Base-by-base conservation (phyloP, 2,797 vertebrate genomes). In the Lepilemur septentrionalis region DNA sequence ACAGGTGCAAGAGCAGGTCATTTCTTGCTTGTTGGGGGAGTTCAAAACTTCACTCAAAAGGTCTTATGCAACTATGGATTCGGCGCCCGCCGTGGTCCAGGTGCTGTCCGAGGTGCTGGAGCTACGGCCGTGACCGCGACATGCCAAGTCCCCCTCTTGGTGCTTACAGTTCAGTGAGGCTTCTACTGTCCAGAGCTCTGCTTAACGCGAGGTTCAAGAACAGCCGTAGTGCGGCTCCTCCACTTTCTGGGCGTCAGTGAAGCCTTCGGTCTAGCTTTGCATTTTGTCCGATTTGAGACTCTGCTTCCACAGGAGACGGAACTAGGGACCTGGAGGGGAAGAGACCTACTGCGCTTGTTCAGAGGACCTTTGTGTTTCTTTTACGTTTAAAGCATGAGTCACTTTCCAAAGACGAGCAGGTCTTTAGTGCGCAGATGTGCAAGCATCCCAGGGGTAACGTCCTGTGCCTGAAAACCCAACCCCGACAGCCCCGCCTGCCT, bases 1-100 rank as follows among this genome's bases (percentile, higher is more conserved):
- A 0, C 35, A 75, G 20, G 48, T 17, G 3, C 48, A 23, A 63
- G 15, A 63, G 10, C 48, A 14, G 14, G 48, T 48, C 48, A 48
- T 48, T 13, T 48, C 48, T 48, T 48, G 48, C 48, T 14, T 13
- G 48, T 48, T 13, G 13, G 48, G 48, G 48, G 48, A 48, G 48
- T 48, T 48, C 48, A 15, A 48, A 48, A 48, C 30, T 57, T 63
- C 18, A n/a, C 23, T 59, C 30, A 12, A 6, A 9, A 41, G 8
- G 6, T 25, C 57, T 41, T 22, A 1, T 32, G 32, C 30, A 43
- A 17, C 7, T 0, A 1, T 28, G 10, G 20, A 22, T 8, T 14
- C n/a, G 15, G 63, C 52, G 8, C 10, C 2, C 0, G 0, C 5
- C 1, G 0, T 1, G 8, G 0, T 0, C n/a, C 4, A 0, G 35